A percentile compares a stretch with the other conserved stretches of the same genome.
phyloP scores from a whole-genome alignment of 23 tunicate species.

The Halocynthia roretzi region DNA sequence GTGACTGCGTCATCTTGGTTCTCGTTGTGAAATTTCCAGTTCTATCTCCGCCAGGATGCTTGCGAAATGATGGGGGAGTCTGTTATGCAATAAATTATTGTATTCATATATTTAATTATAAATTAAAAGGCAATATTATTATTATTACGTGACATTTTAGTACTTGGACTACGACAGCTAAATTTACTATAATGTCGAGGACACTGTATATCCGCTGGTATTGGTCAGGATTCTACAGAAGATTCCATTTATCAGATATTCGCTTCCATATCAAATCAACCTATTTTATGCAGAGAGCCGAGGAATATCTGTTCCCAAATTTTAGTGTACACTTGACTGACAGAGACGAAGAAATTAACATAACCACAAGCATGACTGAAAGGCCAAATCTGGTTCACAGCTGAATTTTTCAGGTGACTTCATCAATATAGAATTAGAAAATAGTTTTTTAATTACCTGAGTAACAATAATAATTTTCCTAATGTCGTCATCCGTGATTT shows the following conservation, averaged over 20 bases:
- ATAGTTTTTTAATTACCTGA: constrained; percentile 31
- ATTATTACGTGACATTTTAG: background rate
- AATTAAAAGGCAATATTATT: no score
- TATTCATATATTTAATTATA: background rate
- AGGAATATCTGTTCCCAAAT: no score
- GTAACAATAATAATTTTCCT: constrained; percentile 81
- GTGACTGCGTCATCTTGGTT: constrained; percentile 71
- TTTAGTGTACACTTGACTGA: no score
- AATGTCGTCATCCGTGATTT: constrained; percentile 85
- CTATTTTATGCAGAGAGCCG: no score
- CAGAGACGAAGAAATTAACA: no score
- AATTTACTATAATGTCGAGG: no score
- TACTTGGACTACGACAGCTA: background rate
- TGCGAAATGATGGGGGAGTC: constrained; percentile 90
- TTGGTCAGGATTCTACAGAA: no score
- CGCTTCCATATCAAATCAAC: no score
- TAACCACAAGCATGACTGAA: background rate
- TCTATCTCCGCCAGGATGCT: constrained; percentile 88
- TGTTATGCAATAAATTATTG: background rate
- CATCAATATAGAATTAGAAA: background rate
- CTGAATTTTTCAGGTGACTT: background rate
- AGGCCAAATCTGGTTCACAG: background rate
- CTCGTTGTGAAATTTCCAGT: constrained; percentile 64
- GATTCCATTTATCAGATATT: no score
- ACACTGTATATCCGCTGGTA: no score